Conservation (phyloP, 2,888 invertebrate species). For the Ecdyonurus torrentis region DNA sequence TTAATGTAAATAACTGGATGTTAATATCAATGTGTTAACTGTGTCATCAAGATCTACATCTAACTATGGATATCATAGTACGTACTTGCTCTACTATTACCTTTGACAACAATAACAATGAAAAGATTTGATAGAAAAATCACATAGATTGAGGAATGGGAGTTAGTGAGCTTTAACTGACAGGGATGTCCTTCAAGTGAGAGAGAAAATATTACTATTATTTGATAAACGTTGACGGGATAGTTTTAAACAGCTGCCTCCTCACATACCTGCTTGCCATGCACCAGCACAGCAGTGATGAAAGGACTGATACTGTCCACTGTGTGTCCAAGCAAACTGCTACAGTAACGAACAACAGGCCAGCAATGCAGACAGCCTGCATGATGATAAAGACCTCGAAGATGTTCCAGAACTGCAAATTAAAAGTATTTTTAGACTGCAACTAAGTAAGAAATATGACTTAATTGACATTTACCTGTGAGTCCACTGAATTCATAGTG, state of each 20-base stretch:
- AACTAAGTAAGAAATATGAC: background rate
- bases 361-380: slow-evolving; percentile 78
- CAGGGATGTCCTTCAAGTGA: no score
- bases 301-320: slow-evolving; percentile 98
- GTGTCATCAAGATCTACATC: no score
- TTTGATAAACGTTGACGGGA: no score
- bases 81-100: no score
- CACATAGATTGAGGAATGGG: background rate
- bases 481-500: slow-evolving; percentile 49
- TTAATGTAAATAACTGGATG: no score
- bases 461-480: slow-evolving; percentile 24
- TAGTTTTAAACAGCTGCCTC: no score
- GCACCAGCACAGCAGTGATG: slow-evolving; percentile 91
- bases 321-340: slow-evolving; percentile 80
- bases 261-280: slow-evolving; percentile 76
- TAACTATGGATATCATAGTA: no score
- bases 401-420: slow-evolving; percentile 43
- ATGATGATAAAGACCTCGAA: slow-evolving; percentile 57
- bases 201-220: no score
- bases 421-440: background rate
- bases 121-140: background rate
- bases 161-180: no score
- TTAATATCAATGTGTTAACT: no score
- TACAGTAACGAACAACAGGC: slow-evolving; percentile 89
- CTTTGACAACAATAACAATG: background rate